phyloP scores from a whole-genome alignment of 2,797 vertebrate species.

The Eurystomus glaucurus region DNA sequence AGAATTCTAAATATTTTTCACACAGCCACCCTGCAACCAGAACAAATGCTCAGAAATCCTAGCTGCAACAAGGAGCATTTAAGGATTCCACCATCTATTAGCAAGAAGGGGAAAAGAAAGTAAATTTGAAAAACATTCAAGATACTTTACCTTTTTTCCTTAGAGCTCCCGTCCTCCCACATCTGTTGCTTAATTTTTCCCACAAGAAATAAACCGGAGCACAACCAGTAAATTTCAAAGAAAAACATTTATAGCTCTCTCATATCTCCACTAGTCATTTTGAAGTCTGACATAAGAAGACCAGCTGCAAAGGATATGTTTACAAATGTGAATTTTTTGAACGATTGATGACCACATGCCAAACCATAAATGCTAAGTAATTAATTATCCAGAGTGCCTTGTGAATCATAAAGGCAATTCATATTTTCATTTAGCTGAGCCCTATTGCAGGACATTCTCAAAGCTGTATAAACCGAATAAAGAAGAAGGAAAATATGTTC shows the following conservation, averaged over 20 bases:
- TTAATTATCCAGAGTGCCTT: conserved; percentile 47
- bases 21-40: background rate
- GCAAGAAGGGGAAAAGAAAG: background rate
- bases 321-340: conserved; percentile 50
- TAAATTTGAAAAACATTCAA: background rate
- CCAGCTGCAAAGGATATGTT: conserved; percentile 61
- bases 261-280: conserved; percentile 31
- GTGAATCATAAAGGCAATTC: conserved; percentile 41
- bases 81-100: background rate
- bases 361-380: conserved; percentile 45
- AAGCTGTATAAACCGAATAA: conserved; percentile 2
- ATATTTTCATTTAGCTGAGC: conserved; percentile 3
- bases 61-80: background rate
- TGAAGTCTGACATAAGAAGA: conserved; percentile 61
- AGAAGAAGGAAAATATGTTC: background rate
- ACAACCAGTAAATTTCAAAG: conserved; percentile 48
- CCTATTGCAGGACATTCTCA: background rate
- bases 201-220: conserved; percentile 20
- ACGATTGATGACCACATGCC: conserved; percentile 37
- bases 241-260: conserved; percentile 22
- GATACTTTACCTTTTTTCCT: background rate
- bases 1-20: background rate
- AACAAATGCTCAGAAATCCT: background rate
- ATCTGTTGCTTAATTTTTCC: conserved; percentile 46
- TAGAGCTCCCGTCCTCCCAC: background rate